Conservation (phyloP, 2,888 invertebrate species). For the Lepidochrysops patricia region DNA sequence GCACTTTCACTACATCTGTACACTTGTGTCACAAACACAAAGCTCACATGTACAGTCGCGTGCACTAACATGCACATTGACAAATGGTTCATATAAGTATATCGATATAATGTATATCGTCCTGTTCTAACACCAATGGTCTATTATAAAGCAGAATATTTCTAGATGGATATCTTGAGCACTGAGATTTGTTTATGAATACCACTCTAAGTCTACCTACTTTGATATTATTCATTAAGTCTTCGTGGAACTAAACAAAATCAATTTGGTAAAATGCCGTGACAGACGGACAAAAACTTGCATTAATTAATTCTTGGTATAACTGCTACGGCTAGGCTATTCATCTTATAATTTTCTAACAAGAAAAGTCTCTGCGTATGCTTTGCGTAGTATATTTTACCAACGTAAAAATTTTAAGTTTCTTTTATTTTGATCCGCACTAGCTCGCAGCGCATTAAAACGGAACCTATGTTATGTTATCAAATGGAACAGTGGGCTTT, state of each 20-base stretch:
- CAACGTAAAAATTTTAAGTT: not conserved
- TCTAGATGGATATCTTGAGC: too few relatives aligned
- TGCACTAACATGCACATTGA: not conserved
- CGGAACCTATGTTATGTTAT: too few relatives aligned
- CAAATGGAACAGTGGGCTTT: too few relatives aligned
- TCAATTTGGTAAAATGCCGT: not conserved
- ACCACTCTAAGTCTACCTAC: not conserved
- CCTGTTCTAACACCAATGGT: too few relatives aligned
- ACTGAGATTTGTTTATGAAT: too few relatives aligned
- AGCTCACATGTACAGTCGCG: constrained; percentile 1
- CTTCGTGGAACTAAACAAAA: not conserved
- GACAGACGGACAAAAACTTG: not conserved
- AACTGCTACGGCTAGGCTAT: not conserved
- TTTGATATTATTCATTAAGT: not conserved
- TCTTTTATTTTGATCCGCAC: too few relatives aligned
- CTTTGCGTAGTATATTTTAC: not conserved
- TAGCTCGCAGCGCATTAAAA: too few relatives aligned
- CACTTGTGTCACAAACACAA: constrained; percentile 12
- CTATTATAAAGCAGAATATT: too few relatives aligned
- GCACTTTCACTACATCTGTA: constrained; percentile 40
- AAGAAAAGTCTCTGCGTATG: not conserved
- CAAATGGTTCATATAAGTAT: not conserved
- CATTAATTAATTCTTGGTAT: not conserved
- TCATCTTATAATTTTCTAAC: not conserved
- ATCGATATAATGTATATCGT: too few relatives aligned